Base-by-base conservation (phyloP, 2,113 vertebrate genomes). In the Hymenochirus boettgeri region DNA sequence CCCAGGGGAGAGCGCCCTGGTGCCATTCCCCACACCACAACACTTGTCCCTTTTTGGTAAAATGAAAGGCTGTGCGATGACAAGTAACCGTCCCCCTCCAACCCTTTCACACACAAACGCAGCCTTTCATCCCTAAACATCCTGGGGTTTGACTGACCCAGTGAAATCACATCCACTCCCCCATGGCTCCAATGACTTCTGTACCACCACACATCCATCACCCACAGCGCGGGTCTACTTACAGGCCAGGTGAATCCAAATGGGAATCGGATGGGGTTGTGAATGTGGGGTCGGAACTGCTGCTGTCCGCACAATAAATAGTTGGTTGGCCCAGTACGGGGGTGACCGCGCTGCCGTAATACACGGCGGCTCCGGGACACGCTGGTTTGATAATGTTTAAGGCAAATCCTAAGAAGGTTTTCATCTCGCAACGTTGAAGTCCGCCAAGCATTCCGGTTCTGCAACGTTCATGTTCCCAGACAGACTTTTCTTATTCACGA, bases 171-270 rank as follows among this genome's bases (percentile, higher is more conserved):
- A 35, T 2, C 33, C 33, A 12, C 15, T 35, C 15, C 33, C 3
- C 10, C 10, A 13, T 11, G 33, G 33, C 33, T 12, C 33, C 10
- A 35, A 35, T 35, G 15, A 35, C 15, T 35, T 7, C n/a, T n/a
- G n/a, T n/a, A n/a, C n/a, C n/a, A 2, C 33, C 10, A 9, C 10
- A 9, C 11, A 11, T 33, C 7, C 7, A 2, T 11, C 31, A 8
- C 33, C 33, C 33, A 35, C 9, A 35, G 4, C n/a, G n/a, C n/a
- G n/a, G n/a, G n/a, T n/a, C n/a, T 56, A 86, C 94, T 95, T 82
- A 98, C 96, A 74, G 96, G 96, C 96, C 95, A 98, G 53, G 95
- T 98, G 89, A 99, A 98, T 64, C 90, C 91, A 46, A 99, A 94
- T 26, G 89, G 81, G 74, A 99, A 98, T 62, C 83, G 90, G 69